These are phyloP conservation scores for Montipora foliosa DNA, from an alignment of 64 coral and sea anemone genomes.

Conservation along the genomic window DNA sequence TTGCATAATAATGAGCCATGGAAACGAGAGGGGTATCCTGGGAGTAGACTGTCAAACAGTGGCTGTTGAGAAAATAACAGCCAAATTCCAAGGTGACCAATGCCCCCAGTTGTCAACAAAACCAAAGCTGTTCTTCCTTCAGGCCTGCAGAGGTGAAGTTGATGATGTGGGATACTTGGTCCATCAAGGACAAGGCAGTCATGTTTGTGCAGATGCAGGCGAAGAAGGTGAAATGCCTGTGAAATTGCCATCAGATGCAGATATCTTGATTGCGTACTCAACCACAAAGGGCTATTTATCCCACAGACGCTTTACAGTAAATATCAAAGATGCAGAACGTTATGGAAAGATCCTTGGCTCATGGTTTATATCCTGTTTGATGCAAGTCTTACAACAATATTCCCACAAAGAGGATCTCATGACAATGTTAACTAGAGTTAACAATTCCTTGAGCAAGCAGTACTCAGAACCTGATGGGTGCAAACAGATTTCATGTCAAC, in stretches of 20 bases:
- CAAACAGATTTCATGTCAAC: conserved; percentile 88
- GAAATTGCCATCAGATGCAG: conserved; percentile 83
- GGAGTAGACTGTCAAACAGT: conserved; percentile 45
- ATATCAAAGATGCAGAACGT: neutral
- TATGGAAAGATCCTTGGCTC: conserved; percentile 44
- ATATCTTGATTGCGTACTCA: conserved; percentile 87
- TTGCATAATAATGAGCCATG: conserved; percentile 88
- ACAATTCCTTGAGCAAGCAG: conserved; percentile 77
- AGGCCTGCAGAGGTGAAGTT: conserved; percentile 82
- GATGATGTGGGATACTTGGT: conserved; percentile 67
- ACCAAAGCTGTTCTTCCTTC: conserved; percentile 90
- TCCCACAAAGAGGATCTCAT: conserved; percentile 80
- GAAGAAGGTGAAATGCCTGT: conserved; percentile 68
- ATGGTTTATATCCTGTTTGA: conserved; percentile 87
- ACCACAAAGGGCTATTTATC: conserved; percentile 80
- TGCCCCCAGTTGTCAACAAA: conserved; percentile 75
- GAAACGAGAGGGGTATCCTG: conserved; percentile 69
- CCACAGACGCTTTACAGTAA: conserved; percentile 55
- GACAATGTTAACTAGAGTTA: conserved; percentile 89
- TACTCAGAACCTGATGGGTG: conserved; percentile 46
- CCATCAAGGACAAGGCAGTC: conserved; percentile 14
- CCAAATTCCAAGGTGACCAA: conserved; percentile 59
- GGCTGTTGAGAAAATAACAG: conserved; percentile 77
- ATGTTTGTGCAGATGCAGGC: conserved; percentile 27
- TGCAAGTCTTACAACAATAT: conserved; percentile 67